Percentiles rank a stretch among this genome's conserved stretches.
Conservation (phyloP, 2,888 invertebrate genomes). For the Phasia obesa region DNA sequence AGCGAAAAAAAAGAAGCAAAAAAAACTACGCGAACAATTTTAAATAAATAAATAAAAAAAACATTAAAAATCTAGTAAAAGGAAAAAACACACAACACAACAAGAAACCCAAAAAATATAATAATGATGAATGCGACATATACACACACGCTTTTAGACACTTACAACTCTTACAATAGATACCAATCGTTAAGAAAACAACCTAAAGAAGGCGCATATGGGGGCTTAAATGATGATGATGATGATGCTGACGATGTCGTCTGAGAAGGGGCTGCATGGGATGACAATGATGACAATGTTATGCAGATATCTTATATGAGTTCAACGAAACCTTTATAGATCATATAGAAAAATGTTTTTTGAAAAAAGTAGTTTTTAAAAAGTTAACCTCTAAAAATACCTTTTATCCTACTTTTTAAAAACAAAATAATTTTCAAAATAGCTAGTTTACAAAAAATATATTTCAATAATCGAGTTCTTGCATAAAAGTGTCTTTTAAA, state of each 20-base stretch:
- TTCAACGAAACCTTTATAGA: conserved; percentile 29
- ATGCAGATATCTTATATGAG: conserved; percentile 28
- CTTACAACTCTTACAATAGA: conserved; percentile 61
- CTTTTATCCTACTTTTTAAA: too few species aligned
- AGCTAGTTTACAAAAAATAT: too few species aligned
- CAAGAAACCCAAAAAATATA: conserved; percentile 39
- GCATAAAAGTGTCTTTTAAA: not conserved
- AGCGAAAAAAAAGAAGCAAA: conserved; percentile 47
- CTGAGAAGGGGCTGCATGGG: conserved; percentile 35
- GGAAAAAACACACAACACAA: not conserved
- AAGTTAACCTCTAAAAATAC: too few species aligned
- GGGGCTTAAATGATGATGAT: conserved; percentile 64
- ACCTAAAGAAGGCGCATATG: conserved; percentile 62
- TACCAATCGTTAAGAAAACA: conserved; percentile 54
- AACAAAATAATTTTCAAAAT: too few species aligned
- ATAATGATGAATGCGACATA: conserved; percentile 60
- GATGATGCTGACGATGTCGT: conserved; percentile 40
- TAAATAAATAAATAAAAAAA: conserved; percentile 48
- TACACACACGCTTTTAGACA: conserved; percentile 51
- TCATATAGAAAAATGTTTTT: not conserved
- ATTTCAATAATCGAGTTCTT: too few species aligned
- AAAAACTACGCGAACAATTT: conserved; percentile 36
- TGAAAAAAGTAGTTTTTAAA: not conserved
- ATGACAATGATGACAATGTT: conserved; percentile 49
- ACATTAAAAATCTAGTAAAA: conserved; percentile 14